phyloP scores from a whole-genome alignment of 2,113 vertebrate genomes.

The Leptocoma aspasia region DNA sequence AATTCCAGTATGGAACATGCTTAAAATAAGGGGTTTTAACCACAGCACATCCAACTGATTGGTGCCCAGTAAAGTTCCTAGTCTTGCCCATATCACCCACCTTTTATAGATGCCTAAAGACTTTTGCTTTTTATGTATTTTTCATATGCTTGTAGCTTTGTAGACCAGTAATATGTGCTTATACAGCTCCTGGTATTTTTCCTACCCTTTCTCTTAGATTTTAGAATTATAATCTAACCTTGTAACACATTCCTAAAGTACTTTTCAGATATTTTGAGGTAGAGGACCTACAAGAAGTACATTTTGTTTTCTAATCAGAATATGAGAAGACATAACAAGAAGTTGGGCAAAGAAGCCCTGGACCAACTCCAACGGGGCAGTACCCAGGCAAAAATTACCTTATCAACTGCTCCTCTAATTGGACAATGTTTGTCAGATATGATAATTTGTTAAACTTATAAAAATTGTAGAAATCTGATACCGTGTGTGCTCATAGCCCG shows the following conservation, averaged over 20 bases:
- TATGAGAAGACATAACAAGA: not conserved
- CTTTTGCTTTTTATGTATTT: not conserved
- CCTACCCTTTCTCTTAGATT: not conserved
- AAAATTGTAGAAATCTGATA: not conserved
- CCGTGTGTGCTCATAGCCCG: rapidly evolving
- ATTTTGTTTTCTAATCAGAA: not conserved
- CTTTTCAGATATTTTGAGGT: not conserved
- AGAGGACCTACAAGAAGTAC: not conserved
- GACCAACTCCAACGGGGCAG: not conserved
- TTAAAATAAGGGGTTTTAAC: not conserved
- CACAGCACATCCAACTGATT: not conserved
- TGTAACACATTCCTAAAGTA: not conserved
- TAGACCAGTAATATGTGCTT: rapidly evolving
- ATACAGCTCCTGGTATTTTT: not conserved
- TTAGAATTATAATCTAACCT: not conserved
- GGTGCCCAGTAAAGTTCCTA: not conserved
- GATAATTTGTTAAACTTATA: not conserved
- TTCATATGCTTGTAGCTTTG: not conserved
- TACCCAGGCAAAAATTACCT: not conserved
- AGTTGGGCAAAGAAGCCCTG: not conserved
- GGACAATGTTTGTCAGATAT: not conserved
- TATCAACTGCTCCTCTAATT: not conserved
- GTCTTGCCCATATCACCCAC: not conserved
- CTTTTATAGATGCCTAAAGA: not conserved
- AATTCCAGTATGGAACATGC: not conserved